phyloP scores from a whole-genome alignment of 1,140 invertebrate genomes.

The Pomacea maculata region DNA sequence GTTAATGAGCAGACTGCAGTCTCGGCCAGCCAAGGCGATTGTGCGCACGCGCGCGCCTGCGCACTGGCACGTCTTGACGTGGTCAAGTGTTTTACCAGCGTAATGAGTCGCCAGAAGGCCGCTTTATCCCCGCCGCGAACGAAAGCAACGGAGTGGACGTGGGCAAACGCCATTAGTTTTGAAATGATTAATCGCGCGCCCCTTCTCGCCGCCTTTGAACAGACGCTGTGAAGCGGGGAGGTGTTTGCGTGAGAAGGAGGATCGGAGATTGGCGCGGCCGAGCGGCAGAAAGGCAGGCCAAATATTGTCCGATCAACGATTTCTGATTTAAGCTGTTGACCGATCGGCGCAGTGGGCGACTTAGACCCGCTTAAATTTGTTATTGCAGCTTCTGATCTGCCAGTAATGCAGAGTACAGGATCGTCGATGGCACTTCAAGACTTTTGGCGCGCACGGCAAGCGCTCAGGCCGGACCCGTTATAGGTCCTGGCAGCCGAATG shows the following conservation, averaged over 20 bases:
- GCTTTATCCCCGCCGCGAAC: constrained; percentile 3
- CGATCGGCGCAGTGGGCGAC: constrained; percentile 19
- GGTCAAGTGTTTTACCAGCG: constrained; percentile 27
- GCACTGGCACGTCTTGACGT: constrained; percentile 16
- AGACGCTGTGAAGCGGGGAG: constrained; percentile 12
- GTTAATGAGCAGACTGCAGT: constrained; percentile 4
- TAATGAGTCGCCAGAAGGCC: constrained; percentile 20
- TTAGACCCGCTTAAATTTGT: constrained; percentile 26
- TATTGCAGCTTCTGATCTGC: constrained; percentile 25
- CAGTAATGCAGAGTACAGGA: constrained; percentile 22
- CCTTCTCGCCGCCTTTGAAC: neutral
- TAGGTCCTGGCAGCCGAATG: too few species aligned
- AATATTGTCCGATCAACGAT: constrained; percentile 28
- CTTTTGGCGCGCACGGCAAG: constrained; percentile 5
- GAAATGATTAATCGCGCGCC: constrained; percentile 23
- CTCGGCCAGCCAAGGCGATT: neutral
- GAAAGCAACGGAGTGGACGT: constrained; percentile 15
- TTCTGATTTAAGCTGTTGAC: constrained; percentile 29
- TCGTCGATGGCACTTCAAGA: constrained; percentile 15
- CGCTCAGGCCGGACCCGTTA: neutral
- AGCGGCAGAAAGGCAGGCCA: constrained; percentile 8
- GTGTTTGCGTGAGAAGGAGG: constrained; percentile 8
- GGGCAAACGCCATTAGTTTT: constrained; percentile 26
- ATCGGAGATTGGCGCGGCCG: constrained; percentile 15
- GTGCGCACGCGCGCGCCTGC: neutral